Evolutionary conservation across 2,797 vertebrate genomes (phyloP).

Genomic region (Poeciliopsis turneri): DNA sequence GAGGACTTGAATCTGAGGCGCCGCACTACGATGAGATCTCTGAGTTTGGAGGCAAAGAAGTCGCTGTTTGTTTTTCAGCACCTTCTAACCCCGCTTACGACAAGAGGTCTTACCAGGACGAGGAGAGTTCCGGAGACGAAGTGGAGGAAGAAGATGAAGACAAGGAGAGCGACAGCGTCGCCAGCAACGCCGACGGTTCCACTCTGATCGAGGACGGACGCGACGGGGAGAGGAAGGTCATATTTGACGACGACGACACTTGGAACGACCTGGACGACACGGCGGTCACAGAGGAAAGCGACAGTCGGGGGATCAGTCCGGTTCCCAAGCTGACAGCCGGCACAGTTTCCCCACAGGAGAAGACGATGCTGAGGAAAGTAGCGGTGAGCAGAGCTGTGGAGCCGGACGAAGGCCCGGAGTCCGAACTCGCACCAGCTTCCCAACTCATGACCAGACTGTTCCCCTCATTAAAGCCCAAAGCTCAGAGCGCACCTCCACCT

Average conservation of each 20-base stretch:
- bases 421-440: slow-evolving; percentile 79
- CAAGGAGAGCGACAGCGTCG: slow-evolving; percentile 12
- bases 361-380: slow-evolving; percentile 84
- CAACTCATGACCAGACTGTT: slow-evolving; percentile 90
- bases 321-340: slow-evolving; percentile 15
- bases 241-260: slow-evolving; percentile 93
- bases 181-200: slow-evolving; percentile 62
- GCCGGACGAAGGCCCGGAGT: slow-evolving; percentile 33
- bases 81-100: slow-evolving; percentile 68
- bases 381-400: slow-evolving; percentile 78
- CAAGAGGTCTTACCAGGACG: slow-evolving; percentile 78
- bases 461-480: slow-evolving; percentile 87
- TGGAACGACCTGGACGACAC: slow-evolving; percentile 90
- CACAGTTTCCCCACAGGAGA: slow-evolving; percentile 58
- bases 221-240: slow-evolving; percentile 59
- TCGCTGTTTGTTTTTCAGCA: slow-evolving; percentile 53
- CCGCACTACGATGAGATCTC: slow-evolving; percentile 3
- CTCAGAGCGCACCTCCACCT: slow-evolving; percentile 68
- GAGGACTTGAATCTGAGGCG: slow-evolving; percentile 14
- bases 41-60: slow-evolving; percentile 45
- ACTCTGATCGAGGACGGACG: slow-evolving; percentile 66
- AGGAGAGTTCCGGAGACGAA: slow-evolving; percentile 47
- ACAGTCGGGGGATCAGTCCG: slow-evolving; percentile 7
- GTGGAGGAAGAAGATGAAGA: slow-evolving; percentile 30
- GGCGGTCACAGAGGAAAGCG: not conserved